Conservation (phyloP, 2,113 vertebrate genomes). For the Danio rerio region DNA sequence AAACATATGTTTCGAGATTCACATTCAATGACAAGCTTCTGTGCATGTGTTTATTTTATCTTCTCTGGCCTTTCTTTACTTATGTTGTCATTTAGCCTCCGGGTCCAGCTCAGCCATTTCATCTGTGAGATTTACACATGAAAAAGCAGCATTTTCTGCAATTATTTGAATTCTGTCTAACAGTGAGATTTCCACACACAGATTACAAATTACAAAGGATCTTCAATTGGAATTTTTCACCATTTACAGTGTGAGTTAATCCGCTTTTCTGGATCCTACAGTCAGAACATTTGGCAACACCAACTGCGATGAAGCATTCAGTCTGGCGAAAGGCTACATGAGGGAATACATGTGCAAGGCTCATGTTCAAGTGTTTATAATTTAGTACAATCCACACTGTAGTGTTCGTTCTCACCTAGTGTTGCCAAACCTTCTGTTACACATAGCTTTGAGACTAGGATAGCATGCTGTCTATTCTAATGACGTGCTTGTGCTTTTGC, state of each 20-base stretch:
- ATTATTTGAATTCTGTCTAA: neutral
- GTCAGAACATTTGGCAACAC: neutral
- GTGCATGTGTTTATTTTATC: neutral
- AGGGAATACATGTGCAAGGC: slow-evolving; percentile 6
- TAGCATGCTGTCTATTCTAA: slow-evolving; percentile 1
- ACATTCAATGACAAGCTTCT: neutral
- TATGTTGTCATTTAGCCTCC: slow-evolving; percentile 12
- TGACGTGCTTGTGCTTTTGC: neutral
- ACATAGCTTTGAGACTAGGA: neutral
- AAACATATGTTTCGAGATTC: slow-evolving; percentile 9
- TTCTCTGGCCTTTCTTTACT: neutral
- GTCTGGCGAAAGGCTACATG: neutral
- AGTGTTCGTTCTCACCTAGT: neutral
- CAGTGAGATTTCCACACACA: neutral
- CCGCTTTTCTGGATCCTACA: neutral
- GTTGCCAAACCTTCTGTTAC: slow-evolving; percentile 25
- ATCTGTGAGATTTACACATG: neutral
- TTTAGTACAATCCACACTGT: neutral
- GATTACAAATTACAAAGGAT: slow-evolving; percentile 8
- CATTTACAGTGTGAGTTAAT: neutral
- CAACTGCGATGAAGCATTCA: neutral
- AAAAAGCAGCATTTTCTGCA: neutral
- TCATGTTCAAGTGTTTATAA: slow-evolving; percentile 10
- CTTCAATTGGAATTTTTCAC: neutral
- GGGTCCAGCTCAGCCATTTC: neutral